Evolutionary conservation across 2,888 invertebrate genomes (phyloP).

Genomic region (Hyposoter didymator): DNA sequence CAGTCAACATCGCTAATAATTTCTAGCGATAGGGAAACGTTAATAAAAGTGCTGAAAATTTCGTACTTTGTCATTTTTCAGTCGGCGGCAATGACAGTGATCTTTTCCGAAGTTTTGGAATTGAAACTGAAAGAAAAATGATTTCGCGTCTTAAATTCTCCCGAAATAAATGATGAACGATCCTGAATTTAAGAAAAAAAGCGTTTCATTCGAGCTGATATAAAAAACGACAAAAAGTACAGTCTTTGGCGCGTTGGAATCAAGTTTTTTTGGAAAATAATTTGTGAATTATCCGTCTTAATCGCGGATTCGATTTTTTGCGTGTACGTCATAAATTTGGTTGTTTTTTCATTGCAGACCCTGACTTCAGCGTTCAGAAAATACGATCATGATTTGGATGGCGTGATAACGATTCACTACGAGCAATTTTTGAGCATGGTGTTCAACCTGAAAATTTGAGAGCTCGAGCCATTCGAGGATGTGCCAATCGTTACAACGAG

Average conservation of each 20-base stretch:
- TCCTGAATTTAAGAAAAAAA: not conserved
- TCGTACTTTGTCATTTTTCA: too few species aligned
- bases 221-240: not conserved
- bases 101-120: too few species aligned
- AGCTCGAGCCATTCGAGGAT: not conserved
- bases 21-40: too few species aligned
- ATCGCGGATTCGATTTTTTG: conserved; percentile 21
- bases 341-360: conserved; percentile 87
- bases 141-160: not conserved
- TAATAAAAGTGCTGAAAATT: too few species aligned
- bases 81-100: too few species aligned
- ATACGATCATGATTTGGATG: conserved; percentile 96
- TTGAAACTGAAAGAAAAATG: not conserved
- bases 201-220: not conserved
- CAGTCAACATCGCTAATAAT: too few species aligned
- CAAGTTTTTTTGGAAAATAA: not conserved
- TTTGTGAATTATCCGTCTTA: not conserved
- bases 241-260: not conserved
- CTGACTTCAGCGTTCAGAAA: conserved; percentile 94
- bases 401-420: conserved; percentile 97
- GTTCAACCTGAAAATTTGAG: conserved; percentile 90
- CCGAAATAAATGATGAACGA: not conserved
- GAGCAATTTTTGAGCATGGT: conserved; percentile 98
- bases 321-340: conserved; percentile 17
- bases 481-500: not conserved